Evolutionary conservation across 2,797 vertebrate genomes (phyloP).

Genomic region (Sparidentex hasta): DNA sequence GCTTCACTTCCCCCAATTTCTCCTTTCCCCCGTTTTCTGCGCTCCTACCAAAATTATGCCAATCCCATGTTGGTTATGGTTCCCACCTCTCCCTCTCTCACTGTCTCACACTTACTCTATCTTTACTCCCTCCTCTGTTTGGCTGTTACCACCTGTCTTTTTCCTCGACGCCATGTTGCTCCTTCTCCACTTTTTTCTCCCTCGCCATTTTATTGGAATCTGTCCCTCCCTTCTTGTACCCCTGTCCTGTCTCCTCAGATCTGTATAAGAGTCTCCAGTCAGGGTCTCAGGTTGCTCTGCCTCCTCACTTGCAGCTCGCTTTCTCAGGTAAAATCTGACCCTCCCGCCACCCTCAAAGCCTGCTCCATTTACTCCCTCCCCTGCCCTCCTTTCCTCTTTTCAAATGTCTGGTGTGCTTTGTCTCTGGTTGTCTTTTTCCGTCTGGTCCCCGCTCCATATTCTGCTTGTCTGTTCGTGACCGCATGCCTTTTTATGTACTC

Average conservation of each 20-base stretch:
- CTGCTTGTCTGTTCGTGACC: conserved; percentile 61
- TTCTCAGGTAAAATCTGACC: conserved; percentile 91
- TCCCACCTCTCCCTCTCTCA: not conserved
- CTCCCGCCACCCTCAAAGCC: conserved; percentile 35
- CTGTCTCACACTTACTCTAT: not conserved
- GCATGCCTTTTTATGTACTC: conserved; percentile 51
- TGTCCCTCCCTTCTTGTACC: conserved; percentile 45
- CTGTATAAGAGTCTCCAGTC: conserved; percentile 98
- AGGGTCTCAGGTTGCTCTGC: conserved; percentile 94
- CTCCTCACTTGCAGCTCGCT: conserved; percentile 95
- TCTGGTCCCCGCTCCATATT: conserved; percentile 48
- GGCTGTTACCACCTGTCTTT: conserved; percentile 14
- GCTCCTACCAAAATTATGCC: conserved; percentile 8
- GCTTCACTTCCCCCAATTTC: conserved; percentile 49
- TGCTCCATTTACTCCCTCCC: conserved; percentile 40
- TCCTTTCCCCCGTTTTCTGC: conserved; percentile 5
- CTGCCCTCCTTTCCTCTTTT: not conserved
- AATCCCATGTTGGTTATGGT: conserved; percentile 1
- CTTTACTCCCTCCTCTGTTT: conserved; percentile 26
- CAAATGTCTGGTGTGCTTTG: conserved; percentile 51
- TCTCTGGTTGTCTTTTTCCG: conserved; percentile 42
- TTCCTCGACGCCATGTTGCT: conserved; percentile 20
- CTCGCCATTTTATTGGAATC: conserved; percentile 17
- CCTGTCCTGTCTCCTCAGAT: conserved; percentile 88
- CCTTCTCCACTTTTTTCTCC: conserved; percentile 18